A percentile compares a stretch with the other conserved stretches of the same genome.
Evolutionary conservation across 2,888 invertebrate genomes (phyloP).

Genomic region (Drosophila prolongata): DNA sequence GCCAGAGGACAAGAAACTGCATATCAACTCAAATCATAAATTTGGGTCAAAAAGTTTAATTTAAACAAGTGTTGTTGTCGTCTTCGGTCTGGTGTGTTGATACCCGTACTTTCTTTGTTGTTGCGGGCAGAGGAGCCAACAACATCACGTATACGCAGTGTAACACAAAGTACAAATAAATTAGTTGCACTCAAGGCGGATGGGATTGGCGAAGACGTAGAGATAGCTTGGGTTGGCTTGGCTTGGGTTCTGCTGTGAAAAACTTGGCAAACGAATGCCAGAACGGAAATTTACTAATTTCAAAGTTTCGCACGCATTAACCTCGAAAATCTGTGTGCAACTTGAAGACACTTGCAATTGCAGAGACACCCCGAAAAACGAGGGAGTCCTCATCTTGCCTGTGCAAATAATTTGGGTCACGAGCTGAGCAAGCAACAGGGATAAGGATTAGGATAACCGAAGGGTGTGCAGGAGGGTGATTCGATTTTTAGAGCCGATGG

Average conservation of each 20-base stretch:
- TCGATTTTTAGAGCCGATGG: neutral
- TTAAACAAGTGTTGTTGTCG: conserved; percentile 72
- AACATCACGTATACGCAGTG: conserved; percentile 73
- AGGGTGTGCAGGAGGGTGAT: conserved; percentile 18
- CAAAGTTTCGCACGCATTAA: conserved; percentile 78
- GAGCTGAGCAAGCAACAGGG: conserved; percentile 56
- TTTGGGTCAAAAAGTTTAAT: conserved; percentile 78
- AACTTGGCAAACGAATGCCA: conserved; percentile 53
- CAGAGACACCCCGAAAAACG: conserved; percentile 42
- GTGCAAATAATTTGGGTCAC: conserved; percentile 76
- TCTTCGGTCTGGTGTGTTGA: conserved; percentile 50
- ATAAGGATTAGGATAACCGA: conserved; percentile 22
- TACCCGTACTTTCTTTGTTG: conserved; percentile 40
- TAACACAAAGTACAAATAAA: conserved; percentile 76
- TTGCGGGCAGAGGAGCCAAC: conserved; percentile 40
- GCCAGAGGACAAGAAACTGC: conserved; percentile 51
- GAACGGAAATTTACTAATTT: conserved; percentile 78
- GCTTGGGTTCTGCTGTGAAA: conserved; percentile 19
- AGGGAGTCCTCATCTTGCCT: conserved; percentile 43
- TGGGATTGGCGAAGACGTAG: conserved; percentile 25
- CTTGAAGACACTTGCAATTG: conserved; percentile 60
- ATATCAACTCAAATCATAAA: conserved; percentile 80
- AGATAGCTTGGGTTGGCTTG: neutral
- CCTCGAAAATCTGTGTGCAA: conserved; percentile 77
- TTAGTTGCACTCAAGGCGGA: conserved; percentile 72